A percentile compares a stretch with the other conserved stretches of the same genome.
Evolutionary conservation across 2,888 invertebrate genomes (phyloP).

Genomic region (Epicampocera succincta): DNA sequence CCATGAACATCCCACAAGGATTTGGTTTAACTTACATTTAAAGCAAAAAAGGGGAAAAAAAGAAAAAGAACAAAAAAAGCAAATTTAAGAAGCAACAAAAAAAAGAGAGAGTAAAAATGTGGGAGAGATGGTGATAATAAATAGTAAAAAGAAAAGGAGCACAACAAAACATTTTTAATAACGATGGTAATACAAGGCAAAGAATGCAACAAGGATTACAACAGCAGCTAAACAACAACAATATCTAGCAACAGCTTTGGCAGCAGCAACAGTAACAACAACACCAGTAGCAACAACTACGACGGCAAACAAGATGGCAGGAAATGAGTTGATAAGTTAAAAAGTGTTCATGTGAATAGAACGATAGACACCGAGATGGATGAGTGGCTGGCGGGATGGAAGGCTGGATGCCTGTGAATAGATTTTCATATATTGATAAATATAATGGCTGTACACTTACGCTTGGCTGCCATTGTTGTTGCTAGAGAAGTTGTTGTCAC

Average conservation of each 20-base stretch:
- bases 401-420: constrained; percentile 51
- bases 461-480: constrained; percentile 12
- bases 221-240: not conserved
- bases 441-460: constrained; percentile 34
- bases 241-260: not conserved
- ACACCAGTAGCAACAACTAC: not conserved
- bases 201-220: constrained; percentile 30
- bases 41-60: constrained; percentile 8
- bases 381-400: constrained; percentile 55
- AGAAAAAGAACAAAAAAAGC: too few species aligned
- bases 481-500: constrained; percentile 30
- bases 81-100: too few species aligned
- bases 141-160: not conserved
- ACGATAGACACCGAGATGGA: constrained; percentile 32
- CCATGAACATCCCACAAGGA: constrained; percentile 43
- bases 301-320: constrained; percentile 39
- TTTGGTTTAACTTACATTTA: constrained; percentile 47
- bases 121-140: constrained; percentile 9
- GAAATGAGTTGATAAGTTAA: constrained; percentile 68
- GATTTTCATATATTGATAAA: constrained; percentile 57
- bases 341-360: constrained; percentile 63
- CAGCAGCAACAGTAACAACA: not conserved
- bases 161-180: constrained; percentile 3
- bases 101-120: not conserved
- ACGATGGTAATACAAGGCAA: constrained; percentile 21